Base-by-base conservation (phyloP, 2,797 vertebrate species). In the Tokudaia tokunoshimensis region DNA sequence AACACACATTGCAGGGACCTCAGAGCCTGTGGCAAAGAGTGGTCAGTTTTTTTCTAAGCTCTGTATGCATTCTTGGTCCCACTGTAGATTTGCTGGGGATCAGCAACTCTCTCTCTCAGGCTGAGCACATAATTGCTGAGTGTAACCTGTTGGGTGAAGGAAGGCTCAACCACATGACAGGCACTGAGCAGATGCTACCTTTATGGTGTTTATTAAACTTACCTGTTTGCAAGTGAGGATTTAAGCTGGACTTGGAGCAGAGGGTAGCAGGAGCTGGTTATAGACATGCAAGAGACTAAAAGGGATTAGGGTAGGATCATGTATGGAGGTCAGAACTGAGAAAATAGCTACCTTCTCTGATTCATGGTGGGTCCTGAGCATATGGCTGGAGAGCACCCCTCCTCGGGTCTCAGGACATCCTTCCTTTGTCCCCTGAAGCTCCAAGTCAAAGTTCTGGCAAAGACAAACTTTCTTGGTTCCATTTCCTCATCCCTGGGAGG, bases 271-370 rank as follows among this genome's bases (percentile, higher is more conserved):
- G 55, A 37, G 1, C 31, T 31, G 74, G 50, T 29, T 22, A 0
- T 3, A 2, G 41, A 55, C 44, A 3, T 6, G 2, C 15, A 17
- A 0, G 29, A 19, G 76, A 1, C 0, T 50, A 70, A 29, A 26
- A 3, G 55, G 0, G 29, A 4, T 0, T 0, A 0, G 31, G 41
- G n/a, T 15, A 12, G 67, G 37, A 3, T 4, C 0, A 3, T 2
- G 65, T 74, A 1, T 50, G 1, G 50, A 65, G 20, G 19, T 37
- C 29, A 7, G 34, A 44, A 15, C 12, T 41, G 34, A 57, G 57
- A 15, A 83, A 41, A 57, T 24, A 37, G 22, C n/a, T n/a, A 8
- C 22, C 24, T 2, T 6, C 4, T 61, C 80, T 26, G n/a, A 37
- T 8, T 41, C 3, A 3, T 52, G 26, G n/a, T 26, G n/a, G 1